Base-by-base conservation (phyloP, 2,888 invertebrate species). In the Chrysotoxum bicinctum region DNA sequence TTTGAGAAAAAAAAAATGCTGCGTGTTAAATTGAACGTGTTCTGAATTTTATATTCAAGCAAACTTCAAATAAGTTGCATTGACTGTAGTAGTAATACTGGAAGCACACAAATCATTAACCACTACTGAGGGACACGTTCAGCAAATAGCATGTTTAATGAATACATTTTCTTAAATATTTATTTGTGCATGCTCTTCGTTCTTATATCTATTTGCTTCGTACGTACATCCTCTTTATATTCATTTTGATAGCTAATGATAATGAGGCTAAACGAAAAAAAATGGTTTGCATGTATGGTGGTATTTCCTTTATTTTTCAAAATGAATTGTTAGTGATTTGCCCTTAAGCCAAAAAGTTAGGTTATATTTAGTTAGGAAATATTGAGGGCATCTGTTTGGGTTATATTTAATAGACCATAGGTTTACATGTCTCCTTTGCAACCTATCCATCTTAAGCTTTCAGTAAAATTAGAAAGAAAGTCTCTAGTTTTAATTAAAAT, bases 401-500 rank as follows among this genome's bases (percentile, higher is more conserved):
- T 54, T 37, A 62, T 77, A 54, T 32, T 50, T 82, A 72, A 82
- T 77, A 80, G 69, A 50, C 60, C 56, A 23, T 32, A 30, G 60
- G 52, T 68, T 66, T 68, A 73, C 73, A 73, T 82, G 82, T 82
- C 45, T 23, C 45, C 26, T 66, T 54, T 26, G 60, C 62, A 60
- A 62, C 32, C 19, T 66, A 73, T 82, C 30, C 60, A 73, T 77
- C 68, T 68, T 60, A 68, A 30, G 16, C 77, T 56, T 12, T 77
- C 35, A 35, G 60, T 16, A 30, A 52, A 68, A 66, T 64, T 70
- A 56, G 66, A 35, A 21, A 73, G 60, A 50, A 68, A 52, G 73
- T 60, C 52, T 52, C 30, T 19, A 23, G 66, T 66, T 66, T 66
- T 66, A 66, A 66, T 66, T 66, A 66, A 66, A 66, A 64, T 14